Conservation (phyloP, 2,797 vertebrate genomes). For the Champsocephalus esox region DNA sequence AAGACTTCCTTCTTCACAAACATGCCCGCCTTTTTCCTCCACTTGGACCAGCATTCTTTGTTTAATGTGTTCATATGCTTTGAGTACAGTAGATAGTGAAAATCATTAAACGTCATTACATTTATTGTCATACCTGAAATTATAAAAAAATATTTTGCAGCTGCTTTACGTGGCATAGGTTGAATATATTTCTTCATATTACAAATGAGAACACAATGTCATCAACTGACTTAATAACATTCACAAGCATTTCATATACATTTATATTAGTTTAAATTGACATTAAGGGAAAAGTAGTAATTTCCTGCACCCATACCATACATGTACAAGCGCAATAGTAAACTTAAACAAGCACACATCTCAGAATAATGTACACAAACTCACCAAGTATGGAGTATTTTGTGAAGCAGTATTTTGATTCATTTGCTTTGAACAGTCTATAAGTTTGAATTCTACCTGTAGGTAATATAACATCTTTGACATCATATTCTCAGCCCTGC, state of each 20-base stretch:
- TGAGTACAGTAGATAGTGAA: slow-evolving; percentile 81
- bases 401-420: slow-evolving; percentile 50
- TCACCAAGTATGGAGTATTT: slow-evolving; percentile 69
- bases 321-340: slow-evolving; percentile 63
- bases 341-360: slow-evolving; percentile 64
- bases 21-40: slow-evolving; percentile 11
- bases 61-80: slow-evolving; percentile 65
- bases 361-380: slow-evolving; percentile 49
- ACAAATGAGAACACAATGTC: slow-evolving; percentile 56
- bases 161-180: slow-evolving; percentile 61
- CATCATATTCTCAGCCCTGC: slow-evolving; percentile 45
- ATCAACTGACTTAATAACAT: slow-evolving; percentile 67
- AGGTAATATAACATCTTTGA: slow-evolving; percentile 35
- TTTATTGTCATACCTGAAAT: slow-evolving; percentile 67
- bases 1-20: slow-evolving; percentile 48
- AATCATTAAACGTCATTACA: slow-evolving; percentile 62
- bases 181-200: slow-evolving; percentile 71
- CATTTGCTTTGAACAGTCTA: slow-evolving; percentile 39
- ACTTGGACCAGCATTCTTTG: slow-evolving; percentile 35
- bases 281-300: slow-evolving; percentile 49
- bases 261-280: slow-evolving; percentile 66
- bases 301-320: slow-evolving; percentile 52
- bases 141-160: slow-evolving; percentile 56
- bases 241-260: slow-evolving; percentile 66
- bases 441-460: slow-evolving; percentile 34